Evolutionary conservation across 2,113 vertebrate genomes (phyloP).

Genomic region (Cebus imitator): DNA sequence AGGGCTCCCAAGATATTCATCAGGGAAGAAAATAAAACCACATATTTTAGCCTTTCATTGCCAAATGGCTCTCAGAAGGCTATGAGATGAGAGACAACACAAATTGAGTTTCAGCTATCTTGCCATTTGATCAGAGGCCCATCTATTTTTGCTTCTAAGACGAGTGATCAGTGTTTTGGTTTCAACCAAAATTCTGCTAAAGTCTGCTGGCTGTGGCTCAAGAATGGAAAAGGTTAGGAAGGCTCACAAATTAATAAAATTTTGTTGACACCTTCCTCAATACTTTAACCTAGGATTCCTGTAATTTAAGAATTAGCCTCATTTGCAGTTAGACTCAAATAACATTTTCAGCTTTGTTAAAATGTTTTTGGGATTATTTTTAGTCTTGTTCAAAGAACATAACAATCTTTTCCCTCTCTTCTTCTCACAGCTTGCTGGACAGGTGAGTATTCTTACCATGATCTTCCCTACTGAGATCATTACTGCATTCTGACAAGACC

Average conservation of each 20-base stretch:
- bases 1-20: background rate
- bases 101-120: slow-evolving; percentile 31
- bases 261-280: background rate
- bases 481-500: background rate
- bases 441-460: slow-evolving; percentile 65
- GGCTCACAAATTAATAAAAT: background rate
- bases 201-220: background rate
- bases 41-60: background rate
- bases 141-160: background rate
- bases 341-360: background rate
- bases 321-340: background rate
- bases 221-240: background rate
- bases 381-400: slow-evolving; percentile 21
- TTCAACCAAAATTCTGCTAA: slow-evolving; percentile 10
- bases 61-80: slow-evolving; percentile 25
- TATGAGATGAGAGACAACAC: background rate
- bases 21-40: slow-evolving; percentile 24
- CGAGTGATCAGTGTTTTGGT: background rate
- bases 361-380: background rate
- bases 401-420: slow-evolving; percentile 25
- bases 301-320: background rate
- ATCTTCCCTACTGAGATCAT: background rate
- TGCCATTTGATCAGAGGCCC: slow-evolving; percentile 12
- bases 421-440: slow-evolving; percentile 73
- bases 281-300: background rate